Evolutionary conservation across 2,113 vertebrate species (phyloP), one percentile per base, ranked within the genome.

Genomic region (Myiopsitta monachus): DNA sequence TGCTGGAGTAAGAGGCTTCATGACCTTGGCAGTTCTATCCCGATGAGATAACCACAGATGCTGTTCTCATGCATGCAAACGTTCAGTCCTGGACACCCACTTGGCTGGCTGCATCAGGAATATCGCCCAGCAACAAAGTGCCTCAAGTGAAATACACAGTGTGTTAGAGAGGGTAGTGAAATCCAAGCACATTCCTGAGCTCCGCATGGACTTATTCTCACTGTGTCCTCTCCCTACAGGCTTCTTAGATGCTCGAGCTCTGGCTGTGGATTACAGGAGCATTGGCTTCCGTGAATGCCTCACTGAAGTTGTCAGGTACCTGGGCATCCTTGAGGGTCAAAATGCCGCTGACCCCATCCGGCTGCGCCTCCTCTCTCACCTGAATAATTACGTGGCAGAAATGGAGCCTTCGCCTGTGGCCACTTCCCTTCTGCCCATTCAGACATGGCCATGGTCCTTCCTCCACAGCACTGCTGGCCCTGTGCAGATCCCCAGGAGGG

Each of bases 271-370:
- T 97, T 99, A 99, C 98, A 97, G 99, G 51, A 99, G 98, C n/a
- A 98, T 99, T 18, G 99, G 99, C 38, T 99, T 99, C 90, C 98
- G 99, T 10, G 99, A 99, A 83, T 99, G 99, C 11, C 98, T 99
- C 75, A 99, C 99, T 0, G 99, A 99, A 63, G 99, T 99, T 67
- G 98, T 99, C 90, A 98, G 99, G 92, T 99, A 99, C 96, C 98
- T 99, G 95, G 98, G 98, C 54, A 95, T 98, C 80, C 97, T 99
- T 24, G 99, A 99, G 87, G 98, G 98, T 10, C 97, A 98, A 15
- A 98, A 99, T 19, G 97, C 98, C 1, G 38, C 97, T 2, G 99
- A 99, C 87, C 99, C 99, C 6, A 98, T 99, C 46, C 98, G 98
- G 43, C 98, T 98, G 67, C 99, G 99, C 47, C 98, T 99, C 44